Evolutionary conservation across 2,888 invertebrate genomes (phyloP).

Genomic region (Entomobrya proxima): DNA sequence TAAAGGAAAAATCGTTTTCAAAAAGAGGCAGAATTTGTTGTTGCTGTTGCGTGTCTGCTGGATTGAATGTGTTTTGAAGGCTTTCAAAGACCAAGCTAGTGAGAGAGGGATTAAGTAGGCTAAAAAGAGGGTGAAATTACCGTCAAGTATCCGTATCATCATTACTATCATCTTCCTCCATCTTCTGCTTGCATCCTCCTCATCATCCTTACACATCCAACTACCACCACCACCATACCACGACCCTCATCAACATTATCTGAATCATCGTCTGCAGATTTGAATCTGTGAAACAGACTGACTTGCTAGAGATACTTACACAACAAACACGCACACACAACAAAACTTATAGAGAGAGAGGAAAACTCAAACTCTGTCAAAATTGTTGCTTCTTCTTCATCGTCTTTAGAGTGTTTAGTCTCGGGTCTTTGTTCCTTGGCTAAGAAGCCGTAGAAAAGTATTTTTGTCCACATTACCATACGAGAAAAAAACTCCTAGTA

Average conservation of each 20-base stretch:
- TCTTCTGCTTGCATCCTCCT: not conserved
- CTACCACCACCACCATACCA: not conserved
- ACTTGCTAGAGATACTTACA: not conserved
- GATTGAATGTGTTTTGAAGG: not conserved
- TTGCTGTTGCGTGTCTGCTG: not conserved
- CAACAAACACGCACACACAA: not conserved
- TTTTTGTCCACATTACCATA: too few species aligned
- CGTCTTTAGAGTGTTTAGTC: not conserved
- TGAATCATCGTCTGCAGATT: not conserved
- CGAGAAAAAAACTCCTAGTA: too few species aligned
- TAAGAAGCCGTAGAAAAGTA: too few species aligned
- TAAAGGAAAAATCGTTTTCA: not conserved
- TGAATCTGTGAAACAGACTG: not conserved
- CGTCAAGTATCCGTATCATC: slow-evolving; percentile 62
- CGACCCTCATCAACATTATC: not conserved
- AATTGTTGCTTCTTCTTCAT: slow-evolving; percentile 24
- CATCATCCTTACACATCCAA: slow-evolving; percentile 7
- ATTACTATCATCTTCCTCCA: slow-evolving; percentile 32
- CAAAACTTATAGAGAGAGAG: not conserved
- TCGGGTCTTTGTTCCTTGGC: not conserved
- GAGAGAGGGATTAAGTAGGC: slow-evolving; percentile 51
- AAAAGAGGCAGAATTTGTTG: not conserved
- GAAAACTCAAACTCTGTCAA: not conserved
- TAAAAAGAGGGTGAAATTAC: slow-evolving; percentile 63
- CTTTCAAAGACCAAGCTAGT: not conserved